Conservation (phyloP, 1,140 invertebrate species). For the Sitobion miscanthi region DNA sequence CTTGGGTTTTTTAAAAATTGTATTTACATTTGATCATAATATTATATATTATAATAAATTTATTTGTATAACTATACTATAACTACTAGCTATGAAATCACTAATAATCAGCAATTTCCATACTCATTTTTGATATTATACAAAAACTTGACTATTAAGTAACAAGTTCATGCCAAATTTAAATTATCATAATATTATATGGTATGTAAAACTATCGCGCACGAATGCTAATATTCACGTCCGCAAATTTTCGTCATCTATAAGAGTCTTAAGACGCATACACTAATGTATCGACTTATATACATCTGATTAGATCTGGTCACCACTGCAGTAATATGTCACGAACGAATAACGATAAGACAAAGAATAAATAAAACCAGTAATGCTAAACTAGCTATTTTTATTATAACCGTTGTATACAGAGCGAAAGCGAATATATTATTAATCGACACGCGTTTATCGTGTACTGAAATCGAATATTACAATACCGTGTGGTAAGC, state of each 20-base stretch:
- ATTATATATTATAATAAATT: too few relatives aligned
- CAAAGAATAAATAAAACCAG: neutral
- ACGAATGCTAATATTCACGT: neutral
- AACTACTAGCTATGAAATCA: too few relatives aligned
- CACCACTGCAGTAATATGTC: neutral
- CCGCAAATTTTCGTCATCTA: neutral
- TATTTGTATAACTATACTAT: too few relatives aligned
- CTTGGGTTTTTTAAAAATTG: too few relatives aligned
- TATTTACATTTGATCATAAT: too few relatives aligned
- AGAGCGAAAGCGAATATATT: neutral
- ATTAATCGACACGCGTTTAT: neutral
- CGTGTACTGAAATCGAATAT: neutral
- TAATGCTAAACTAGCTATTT: neutral
- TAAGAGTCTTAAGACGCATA: neutral
- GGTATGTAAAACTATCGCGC: neutral
- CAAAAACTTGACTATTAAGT: neutral
- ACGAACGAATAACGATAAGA: conserved; percentile 3
- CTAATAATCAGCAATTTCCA: too few relatives aligned
- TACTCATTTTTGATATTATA: too few relatives aligned
- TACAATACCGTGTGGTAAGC: neutral
- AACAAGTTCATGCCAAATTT: neutral
- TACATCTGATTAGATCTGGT: neutral
- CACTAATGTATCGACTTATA: neutral
- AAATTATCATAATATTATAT: neutral
- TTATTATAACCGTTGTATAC: neutral